Conservation (phyloP, 2,888 invertebrate genomes). For the Holacanthella duospinosa region DNA sequence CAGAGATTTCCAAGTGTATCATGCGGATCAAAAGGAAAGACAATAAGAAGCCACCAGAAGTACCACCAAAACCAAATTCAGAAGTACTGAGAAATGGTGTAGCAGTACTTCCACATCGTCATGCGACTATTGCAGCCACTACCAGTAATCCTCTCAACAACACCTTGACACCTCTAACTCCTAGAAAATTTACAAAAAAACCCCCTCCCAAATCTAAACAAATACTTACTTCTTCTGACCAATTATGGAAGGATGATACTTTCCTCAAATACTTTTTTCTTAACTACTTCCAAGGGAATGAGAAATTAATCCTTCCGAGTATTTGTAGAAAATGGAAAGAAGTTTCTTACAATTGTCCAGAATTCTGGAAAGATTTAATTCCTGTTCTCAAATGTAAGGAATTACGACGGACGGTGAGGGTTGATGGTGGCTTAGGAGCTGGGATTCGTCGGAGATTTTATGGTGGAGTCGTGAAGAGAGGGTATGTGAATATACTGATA, state of each 20-base stretch:
- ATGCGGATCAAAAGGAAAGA: constrained; percentile 41
- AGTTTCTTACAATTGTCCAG: constrained; percentile 66
- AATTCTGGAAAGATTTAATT: constrained; percentile 65
- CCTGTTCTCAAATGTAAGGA: constrained; percentile 80
- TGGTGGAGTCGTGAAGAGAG: constrained; percentile 45
- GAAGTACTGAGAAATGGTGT: constrained; percentile 18
- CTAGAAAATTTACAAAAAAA: constrained; percentile 27
- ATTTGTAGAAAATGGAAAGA: constrained; percentile 63
- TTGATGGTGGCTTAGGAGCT: not conserved
- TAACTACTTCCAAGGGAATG: constrained; percentile 64
- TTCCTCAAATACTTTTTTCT: constrained; percentile 72
- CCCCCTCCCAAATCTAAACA: constrained; percentile 23
- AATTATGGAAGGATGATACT: constrained; percentile 61
- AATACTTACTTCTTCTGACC: constrained; percentile 17
- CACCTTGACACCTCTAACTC: constrained; percentile 24
- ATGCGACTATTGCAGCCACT: not conserved
- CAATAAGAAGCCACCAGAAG: constrained; percentile 28
- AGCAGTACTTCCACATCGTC: constrained; percentile 23
- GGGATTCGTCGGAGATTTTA: constrained; percentile 52
- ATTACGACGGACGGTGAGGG: constrained; percentile 46
- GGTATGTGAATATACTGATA: constrained; percentile 29
- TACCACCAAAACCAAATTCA: constrained; percentile 23
- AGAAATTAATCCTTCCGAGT: constrained; percentile 68
- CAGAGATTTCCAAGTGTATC: constrained; percentile 78
- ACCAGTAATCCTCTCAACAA: not conserved